Base-by-base conservation (phyloP, 1,140 invertebrate species). In the Atta cephalotes region DNA sequence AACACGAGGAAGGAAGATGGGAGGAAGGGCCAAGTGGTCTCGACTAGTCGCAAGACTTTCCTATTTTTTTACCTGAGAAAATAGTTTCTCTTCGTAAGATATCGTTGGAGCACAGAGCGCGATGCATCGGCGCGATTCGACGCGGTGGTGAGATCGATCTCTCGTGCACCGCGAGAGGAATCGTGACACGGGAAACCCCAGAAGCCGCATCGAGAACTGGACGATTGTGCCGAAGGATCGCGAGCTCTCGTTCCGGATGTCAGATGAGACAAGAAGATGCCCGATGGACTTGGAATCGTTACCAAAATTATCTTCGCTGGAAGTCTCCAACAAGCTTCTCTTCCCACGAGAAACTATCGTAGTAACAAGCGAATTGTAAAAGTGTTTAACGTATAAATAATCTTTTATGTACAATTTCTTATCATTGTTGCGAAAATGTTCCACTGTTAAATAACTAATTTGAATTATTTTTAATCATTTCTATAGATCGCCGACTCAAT, bases 171-270 rank as follows among this genome's bases (percentile, higher is more conserved):
- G 60, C 87, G 84, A n/a, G 77, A 56, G 45, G 68, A 66, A 60
- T 87, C 89, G 89, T 87, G 89, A 90, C 60, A 85, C 25, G 62
- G 78, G 31, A 78, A 82, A 82, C 53, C 85, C 88, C 88, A 88
- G 85, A 90, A 90, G 88, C 51, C 31, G 53, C 12, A 28, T 63
- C 53, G 74, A 85, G 60, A 51, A 56, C 78, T 60, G 68, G 76
- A 76, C 45, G 31, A 70, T 80, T 56, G 87, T 31, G 56, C 35
- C 51, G 79, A 63, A 18, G 62, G 31, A 66, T 66, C 51, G 35
- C 82, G n/a, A 85, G 72, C 28, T 35, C 56, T 39, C 71, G 49
- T 70, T 9, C 68, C 79, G 35, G 25, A 71, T 28, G 45, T 14
- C n/a, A 18, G n/a, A 58, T 2, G 16, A 35, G 45, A 31, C 31